phyloP scores from a whole-genome alignment of 2,797 vertebrate species.

The Eidolon dupreanum region DNA sequence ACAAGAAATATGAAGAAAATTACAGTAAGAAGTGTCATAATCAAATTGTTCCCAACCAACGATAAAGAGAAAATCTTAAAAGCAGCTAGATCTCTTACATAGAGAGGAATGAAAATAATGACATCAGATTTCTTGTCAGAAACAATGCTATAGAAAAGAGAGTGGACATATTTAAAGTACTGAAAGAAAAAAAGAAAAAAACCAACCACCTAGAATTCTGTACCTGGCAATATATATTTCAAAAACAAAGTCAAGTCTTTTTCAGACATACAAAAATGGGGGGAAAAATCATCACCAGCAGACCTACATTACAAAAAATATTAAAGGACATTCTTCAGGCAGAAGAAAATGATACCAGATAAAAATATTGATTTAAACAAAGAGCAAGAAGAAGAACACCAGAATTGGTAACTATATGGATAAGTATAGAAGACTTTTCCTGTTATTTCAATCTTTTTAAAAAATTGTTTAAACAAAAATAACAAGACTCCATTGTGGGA shows the following conservation, averaged over 20 bases:
- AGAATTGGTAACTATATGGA: neutral
- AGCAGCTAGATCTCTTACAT: neutral
- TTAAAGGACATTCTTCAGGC: neutral
- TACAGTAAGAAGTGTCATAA: neutral
- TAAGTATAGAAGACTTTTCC: neutral
- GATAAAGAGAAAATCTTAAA: neutral
- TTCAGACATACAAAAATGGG: neutral
- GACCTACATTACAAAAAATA: neutral
- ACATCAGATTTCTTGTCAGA: neutral
- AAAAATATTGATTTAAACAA: neutral
- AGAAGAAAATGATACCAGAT: neutral
- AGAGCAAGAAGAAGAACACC: neutral
- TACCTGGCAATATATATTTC: neutral
- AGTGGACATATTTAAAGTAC: neutral
- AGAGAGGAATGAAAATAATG: neutral
- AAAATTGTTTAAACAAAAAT: neutral
- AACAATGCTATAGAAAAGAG: neutral
- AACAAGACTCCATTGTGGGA: neutral
- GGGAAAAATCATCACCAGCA: neutral
- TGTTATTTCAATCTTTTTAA: neutral
- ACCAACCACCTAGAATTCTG: neutral
- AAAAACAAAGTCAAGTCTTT: neutral
- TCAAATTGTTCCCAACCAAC: neutral
- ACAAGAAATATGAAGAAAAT: neutral
- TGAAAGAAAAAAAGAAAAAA: neutral